Conservation (phyloP, 2,888 invertebrate genomes). For the Drosophila borealis region DNA sequence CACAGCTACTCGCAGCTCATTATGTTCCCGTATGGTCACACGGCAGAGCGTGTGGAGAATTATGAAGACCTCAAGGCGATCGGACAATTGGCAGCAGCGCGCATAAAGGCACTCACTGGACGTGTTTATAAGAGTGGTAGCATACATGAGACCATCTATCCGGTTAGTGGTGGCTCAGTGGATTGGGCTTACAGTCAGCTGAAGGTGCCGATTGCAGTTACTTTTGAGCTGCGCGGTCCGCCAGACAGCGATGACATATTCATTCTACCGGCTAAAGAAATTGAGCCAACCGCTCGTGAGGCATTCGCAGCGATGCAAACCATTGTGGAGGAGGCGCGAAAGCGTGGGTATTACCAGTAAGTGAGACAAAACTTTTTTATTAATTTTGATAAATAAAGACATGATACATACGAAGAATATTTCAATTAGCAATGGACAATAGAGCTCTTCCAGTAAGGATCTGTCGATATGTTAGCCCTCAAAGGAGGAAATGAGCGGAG, state of each 20-base stretch:
- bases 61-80: constrained; percentile 80
- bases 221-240: constrained; percentile 81
- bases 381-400: neutral
- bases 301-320: constrained; percentile 78
- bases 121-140: constrained; percentile 80
- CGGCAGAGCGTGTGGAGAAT: constrained; percentile 64
- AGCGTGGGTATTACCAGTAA: constrained; percentile 64
- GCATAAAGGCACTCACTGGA: constrained; percentile 72
- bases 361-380: neutral
- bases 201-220: constrained; percentile 79
- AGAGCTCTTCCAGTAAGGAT: too few species aligned
- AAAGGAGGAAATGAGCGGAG: constrained; percentile 85
- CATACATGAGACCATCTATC: constrained; percentile 83
- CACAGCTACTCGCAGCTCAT: constrained; percentile 88
- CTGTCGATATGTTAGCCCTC: constrained; percentile 52
- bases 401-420: neutral
- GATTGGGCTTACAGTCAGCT: constrained; percentile 76
- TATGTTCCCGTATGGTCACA: constrained; percentile 86
- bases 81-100: constrained; percentile 74
- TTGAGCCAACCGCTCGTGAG: constrained; percentile 78
- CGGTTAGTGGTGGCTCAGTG: constrained; percentile 81
- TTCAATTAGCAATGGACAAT: neutral
- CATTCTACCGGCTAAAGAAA: constrained; percentile 80
- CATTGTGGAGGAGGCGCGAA: constrained; percentile 65
- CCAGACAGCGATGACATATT: constrained; percentile 80